Evolutionary conservation across 1,140 invertebrate genomes (phyloP), one percentile per base, ranked within the genome.

Genomic region (Apolygus lucorum): DNA sequence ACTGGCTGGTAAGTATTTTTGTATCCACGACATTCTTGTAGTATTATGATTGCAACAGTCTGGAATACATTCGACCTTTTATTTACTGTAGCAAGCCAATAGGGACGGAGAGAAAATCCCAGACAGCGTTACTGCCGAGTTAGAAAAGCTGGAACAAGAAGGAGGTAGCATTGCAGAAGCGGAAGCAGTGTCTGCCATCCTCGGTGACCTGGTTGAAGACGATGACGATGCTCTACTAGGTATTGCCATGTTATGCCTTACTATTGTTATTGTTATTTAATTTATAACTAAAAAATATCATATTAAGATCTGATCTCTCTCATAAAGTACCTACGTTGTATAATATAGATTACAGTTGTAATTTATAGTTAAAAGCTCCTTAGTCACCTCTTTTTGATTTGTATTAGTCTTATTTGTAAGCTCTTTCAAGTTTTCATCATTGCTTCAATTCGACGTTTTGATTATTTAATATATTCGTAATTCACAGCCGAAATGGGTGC

Each of bases 181-280:
- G 74, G 86, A 86, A 76, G 84, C 83, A 8, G 90, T 90, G 54
- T 86, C 84, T 74, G 88, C 90, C 77, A 88, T 92, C 77, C 81
- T 93, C 68, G 88, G 86, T 42, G 91, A 92, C 67, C 80, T 93
- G 28, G 90, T 87, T 2, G 88, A 91, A 28, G 91, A 93, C 72
- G 92, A 95, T 76, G 92, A 95, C 77, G 92, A 95, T 76, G 54
- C 54, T 59, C 83, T 94, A 70, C 81, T 95, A 17, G 84, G 90
- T 81, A 85, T 83, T 73, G 71, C 13, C 22, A 25, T 17, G 21
- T 42, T 21, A 28, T 28, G 17, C 8, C n/a, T n/a, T n/a, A n/a
- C n/a, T n/a, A n/a, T n/a, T n/a, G n/a, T n/a, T n/a, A n/a, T n/a
- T n/a, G n/a, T n/a, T n/a, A n/a, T n/a, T n/a, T n/a, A n/a, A n/a